Base-by-base conservation (phyloP, 2,113 vertebrate species). In the Vidua macroura region DNA sequence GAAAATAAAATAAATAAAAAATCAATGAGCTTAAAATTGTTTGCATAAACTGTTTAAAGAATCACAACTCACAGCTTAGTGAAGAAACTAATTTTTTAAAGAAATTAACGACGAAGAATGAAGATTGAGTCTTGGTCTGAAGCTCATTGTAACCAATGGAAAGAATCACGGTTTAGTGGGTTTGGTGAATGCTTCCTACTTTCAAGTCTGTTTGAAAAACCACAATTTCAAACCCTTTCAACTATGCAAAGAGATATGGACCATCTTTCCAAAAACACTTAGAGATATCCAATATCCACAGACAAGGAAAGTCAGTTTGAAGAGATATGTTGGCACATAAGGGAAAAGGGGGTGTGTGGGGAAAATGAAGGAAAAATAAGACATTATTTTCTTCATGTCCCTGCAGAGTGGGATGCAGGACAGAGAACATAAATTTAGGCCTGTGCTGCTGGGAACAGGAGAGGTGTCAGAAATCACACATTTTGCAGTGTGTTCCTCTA, bases 401-500 rank as follows among this genome's bases (percentile, higher is more conserved):
- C 97, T 93, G 52, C 60, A 97, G 97, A 97, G 90, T 63, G 88
- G 75, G 92, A 96, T 95, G 95, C 91, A 96, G 93, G 93, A 97
- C 86, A 93, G 92, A 88, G 78, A 96, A 93, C 95, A 96, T 96
- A 97, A 97, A 97, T 96, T 97, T 92, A 95, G 92, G 95, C 93
- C 83, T 83, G 94, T 74, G 72, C 75, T 95, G 78, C 78, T 95
- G 95, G 94, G 96, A 98, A 96, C 86, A 96, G 90, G 86, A 95
- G 92, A 98, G 97, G 98, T 97, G 97, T 98, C 96, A 98, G 96
- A 98, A 98, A 97, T 98, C 97, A 98, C 97, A 98, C 97, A 82
- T 98, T 97, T 97, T 93, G 74, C 93, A 96, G 95, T 76, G 82
- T 90, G 93, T 95, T 96, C 72, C 79, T 95, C 91, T 94, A 93